Evolutionary conservation across 2,113 vertebrate species (phyloP).

Genomic region (Rhipidura dahli): DNA sequence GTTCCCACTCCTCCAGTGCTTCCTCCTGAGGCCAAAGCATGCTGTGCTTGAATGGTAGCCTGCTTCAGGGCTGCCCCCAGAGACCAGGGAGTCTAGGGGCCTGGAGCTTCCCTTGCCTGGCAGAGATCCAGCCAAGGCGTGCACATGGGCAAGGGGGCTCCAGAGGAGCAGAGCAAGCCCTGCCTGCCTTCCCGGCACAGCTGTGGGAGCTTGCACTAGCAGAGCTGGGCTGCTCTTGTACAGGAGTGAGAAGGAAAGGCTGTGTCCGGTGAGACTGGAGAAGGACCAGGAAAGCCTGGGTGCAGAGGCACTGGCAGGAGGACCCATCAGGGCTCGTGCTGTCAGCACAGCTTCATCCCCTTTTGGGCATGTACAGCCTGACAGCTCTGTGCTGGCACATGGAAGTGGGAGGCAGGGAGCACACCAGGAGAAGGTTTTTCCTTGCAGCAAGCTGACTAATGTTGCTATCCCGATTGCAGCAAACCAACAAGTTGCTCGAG

Average conservation of each 20-base stretch:
- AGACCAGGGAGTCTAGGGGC: not conserved
- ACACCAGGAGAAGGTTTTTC: not conserved
- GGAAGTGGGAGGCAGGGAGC: not conserved
- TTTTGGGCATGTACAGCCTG: not conserved
- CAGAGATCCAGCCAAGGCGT: not conserved
- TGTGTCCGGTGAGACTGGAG: not conserved
- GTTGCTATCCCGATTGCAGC: not conserved
- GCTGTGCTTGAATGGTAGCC: not conserved
- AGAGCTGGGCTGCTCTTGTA: not conserved
- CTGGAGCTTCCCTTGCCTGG: not conserved
- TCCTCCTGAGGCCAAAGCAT: fast-evolving
- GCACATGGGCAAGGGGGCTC: no score
- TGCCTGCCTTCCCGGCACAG: not conserved
- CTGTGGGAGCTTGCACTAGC: not conserved
- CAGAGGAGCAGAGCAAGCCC: not conserved
- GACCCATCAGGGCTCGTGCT: not conserved
- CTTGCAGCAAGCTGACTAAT: not conserved
- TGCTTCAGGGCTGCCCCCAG: not conserved
- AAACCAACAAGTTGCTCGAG: not conserved
- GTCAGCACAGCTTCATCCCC: not conserved
- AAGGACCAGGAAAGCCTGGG: not conserved
- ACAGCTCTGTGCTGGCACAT: not conserved
- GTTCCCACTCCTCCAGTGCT: not conserved
- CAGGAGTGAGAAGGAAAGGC: not conserved
- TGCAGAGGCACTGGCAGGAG: not conserved